Evolutionary conservation across 1,140 invertebrate species (phyloP), one percentile per base, ranked within the genome.

Genomic region (Lasaia peninsularis): DNA sequence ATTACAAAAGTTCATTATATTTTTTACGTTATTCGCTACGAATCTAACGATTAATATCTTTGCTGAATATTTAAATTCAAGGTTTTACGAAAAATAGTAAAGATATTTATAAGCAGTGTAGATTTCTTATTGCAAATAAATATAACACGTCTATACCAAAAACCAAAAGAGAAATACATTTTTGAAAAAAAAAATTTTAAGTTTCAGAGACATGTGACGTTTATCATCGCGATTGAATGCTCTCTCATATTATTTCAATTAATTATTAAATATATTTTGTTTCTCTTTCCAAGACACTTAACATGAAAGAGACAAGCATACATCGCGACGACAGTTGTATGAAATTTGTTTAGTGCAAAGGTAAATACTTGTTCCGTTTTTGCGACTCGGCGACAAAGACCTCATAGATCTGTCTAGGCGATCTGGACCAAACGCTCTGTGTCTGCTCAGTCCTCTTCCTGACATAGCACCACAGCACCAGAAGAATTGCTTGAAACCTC

Each of bases 401-500:
- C 79, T 73, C 55, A 80, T 73, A 4, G 81, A 85, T 20, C 83
- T 67, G 24, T 84, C 82, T 10, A 79, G 59, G 2, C 78, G 70
- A 28, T 86, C 86, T 0, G 76, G 63, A 0, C 80, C 80, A 44
- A 86, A 82, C 0, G 73, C 76, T 28, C 83, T 65, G 58, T 92
- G 86, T 16, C 93, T 87, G 16, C 89, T 93, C n/a, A 94, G 72
- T 0, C 92, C 92, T 66, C 93, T 92, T 0, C 92, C 91, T 20
- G 91, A 91, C 1, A 94, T 88, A 8, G 92, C 90, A 12, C 96
- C 92, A 71, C 95, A 94, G 85, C 94, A 96, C 58, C 93, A 93
- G 80, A 97, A 97, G 73, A 96, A 95, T 77, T 95, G 93, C 63
- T 95, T 95, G 82, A 97, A 97, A 3, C 96, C 96, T 67, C 95